Evolutionary conservation across 2,797 vertebrate genomes (phyloP), one percentile per base, ranked within the genome.

Genomic region (Coccyzus lansbergi): DNA sequence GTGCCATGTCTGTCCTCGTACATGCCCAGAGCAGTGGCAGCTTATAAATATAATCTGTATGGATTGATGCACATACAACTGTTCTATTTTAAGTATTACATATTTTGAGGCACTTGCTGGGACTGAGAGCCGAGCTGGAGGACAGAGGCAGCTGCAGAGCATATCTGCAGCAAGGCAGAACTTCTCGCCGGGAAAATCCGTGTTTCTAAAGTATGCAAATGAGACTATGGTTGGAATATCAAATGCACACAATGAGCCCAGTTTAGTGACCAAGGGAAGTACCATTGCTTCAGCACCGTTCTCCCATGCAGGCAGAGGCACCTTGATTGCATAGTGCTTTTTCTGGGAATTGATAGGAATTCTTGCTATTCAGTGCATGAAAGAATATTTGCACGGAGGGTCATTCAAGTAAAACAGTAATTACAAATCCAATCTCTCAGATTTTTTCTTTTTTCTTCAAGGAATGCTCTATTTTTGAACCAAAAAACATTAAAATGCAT

Each of bases 111-210:
- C 48, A 21, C 42, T 53, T 25, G 12, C 48, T 78, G 88, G 59
- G 52, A 68, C 69, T 44, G 36, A 60, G 40, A 86, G 53, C 49
- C 3, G 12, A 78, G 65, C 65, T 85, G 49, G 49, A 90, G 67
- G 26, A 69, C 55, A 77, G 74, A 92, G 67, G 71, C 77, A 96
- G 59, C 74, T 94, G 79, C 56, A 33, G 38, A 79, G 79, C 64
- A 92, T 22, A 84, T 83, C 60, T 34, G 15, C 34, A 52, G 34
- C 21, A 63, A 53, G 59, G 71, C 46, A 88, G 42, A 68, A 78
- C 36, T 68, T 58, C 36, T 77, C 40, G 21, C 53, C 88, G 46
- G 63, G 40, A 91, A 90, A 92, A 88, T 36, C 28, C 58, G 49
- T 15, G 8, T 4, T 31, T 49, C 83, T 76, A 62, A 60, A 74